Conservation (phyloP, 2,797 vertebrate genomes). For the Melopsittacus undulatus region DNA sequence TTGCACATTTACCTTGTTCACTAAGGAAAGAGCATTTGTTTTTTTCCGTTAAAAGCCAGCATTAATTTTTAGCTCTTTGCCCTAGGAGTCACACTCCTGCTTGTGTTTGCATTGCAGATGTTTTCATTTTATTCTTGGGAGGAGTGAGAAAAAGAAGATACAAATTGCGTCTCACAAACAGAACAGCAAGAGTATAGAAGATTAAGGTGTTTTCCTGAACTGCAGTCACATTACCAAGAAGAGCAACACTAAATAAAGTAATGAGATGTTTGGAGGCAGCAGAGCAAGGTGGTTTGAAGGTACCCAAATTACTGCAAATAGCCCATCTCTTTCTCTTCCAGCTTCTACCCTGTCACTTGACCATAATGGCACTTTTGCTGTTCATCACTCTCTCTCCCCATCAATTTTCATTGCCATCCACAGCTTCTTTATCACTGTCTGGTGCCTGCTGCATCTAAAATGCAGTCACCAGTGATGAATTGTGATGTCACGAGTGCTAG, state of each 20-base stretch:
- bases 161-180: not conserved
- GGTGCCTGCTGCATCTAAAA: conserved; percentile 1
- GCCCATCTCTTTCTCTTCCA: conserved; percentile 44
- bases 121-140: not conserved
- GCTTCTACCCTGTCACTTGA: conserved; percentile 63
- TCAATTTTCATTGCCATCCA: conserved; percentile 79
- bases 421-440: conserved; percentile 74
- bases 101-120: not conserved
- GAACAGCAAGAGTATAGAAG: not conserved
- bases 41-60: not conserved
- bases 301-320: conserved; percentile 53
- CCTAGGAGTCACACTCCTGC: not conserved
- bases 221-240: not conserved
- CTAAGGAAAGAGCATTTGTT: not conserved
- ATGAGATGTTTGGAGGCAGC: not conserved
- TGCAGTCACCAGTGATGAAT: conserved; percentile 17
- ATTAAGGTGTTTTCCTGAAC: not conserved
- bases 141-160: not conserved
- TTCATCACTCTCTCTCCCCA: conserved; percentile 72
- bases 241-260: conserved; percentile 42
- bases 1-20: not conserved
- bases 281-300: conserved; percentile 46
- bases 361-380: conserved; percentile 68
- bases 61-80: not conserved
- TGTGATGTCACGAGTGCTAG: not conserved